These are phyloP conservation scores for Spea bombifrons DNA, from an alignment of 2,113 vertebrate species.

Conservation along the genomic window DNA sequence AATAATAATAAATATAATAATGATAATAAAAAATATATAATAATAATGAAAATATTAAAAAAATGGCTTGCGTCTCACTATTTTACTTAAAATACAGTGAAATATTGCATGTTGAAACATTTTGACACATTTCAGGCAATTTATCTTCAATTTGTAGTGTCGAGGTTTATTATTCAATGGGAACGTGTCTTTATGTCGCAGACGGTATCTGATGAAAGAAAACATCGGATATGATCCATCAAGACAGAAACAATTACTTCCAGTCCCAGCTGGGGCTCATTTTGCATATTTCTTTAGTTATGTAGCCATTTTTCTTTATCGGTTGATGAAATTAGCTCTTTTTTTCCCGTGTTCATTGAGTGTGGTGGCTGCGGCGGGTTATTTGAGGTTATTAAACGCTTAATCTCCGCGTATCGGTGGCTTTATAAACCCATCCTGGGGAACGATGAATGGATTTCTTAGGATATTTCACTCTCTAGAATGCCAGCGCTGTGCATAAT, in stretches of 20 bases:
- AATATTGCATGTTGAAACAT: conserved; percentile 23
- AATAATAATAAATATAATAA: neutral
- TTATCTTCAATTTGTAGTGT: conserved; percentile 1
- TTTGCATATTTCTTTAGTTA: conserved; percentile 14
- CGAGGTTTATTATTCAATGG: neutral
- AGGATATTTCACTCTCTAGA: neutral
- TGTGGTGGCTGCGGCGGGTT: neutral
- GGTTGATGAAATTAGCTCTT: conserved; percentile 2
- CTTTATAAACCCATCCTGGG: neutral
- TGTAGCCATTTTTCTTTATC: conserved; percentile 24
- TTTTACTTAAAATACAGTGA: neutral
- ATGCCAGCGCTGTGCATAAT: neutral
- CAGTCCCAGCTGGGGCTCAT: conserved; percentile 17
- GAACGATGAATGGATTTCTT: neutral
- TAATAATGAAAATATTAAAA: neutral
- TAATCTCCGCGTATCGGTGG: neutral
- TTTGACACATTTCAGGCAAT: conserved; percentile 4
- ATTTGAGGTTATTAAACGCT: neutral
- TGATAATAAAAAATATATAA: neutral
- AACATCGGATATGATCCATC: conserved; percentile 25
- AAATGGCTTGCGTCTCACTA: neutral
- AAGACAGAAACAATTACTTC: conserved; percentile 34
- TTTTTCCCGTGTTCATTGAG: neutral
- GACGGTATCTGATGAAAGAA: neutral
- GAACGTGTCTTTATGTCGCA: conserved; percentile 3